A percentile compares a stretch with the other conserved stretches of the same genome.
phyloP scores from a whole-genome alignment of 2,113 vertebrate genomes.

The Phalacrocorax pelagicus region DNA sequence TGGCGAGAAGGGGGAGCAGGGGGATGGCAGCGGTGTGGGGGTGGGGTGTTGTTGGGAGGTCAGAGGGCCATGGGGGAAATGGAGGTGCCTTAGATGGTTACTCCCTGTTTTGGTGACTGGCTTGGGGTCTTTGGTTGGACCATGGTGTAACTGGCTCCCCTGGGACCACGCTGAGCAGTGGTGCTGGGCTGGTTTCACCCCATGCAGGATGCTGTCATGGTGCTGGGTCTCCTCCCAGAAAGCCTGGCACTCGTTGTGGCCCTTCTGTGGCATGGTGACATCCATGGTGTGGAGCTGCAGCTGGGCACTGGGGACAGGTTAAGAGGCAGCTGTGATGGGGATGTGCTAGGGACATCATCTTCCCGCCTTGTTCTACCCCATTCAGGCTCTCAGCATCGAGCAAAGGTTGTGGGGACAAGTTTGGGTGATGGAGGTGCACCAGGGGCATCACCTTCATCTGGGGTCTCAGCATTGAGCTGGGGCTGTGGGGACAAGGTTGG shows the following conservation, averaged over 20 bases:
- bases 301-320: background rate
- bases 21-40: background rate
- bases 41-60: background rate
- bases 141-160: rapidly evolving
- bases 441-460: too few relatives aligned
- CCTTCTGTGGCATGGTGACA: background rate
- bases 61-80: too few relatives aligned
- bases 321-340: background rate
- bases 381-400: background rate
- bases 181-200: background rate
- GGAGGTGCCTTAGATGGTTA: background rate
- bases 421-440: background rate
- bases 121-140: background rate
- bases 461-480: background rate
- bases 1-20: background rate
- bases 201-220: background rate
- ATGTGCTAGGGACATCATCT: too few relatives aligned
- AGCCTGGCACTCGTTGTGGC: background rate
- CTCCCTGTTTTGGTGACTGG: background rate
- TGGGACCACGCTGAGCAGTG: background rate
- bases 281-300: rapidly evolving
- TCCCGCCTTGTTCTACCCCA: background rate
- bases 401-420: background rate
- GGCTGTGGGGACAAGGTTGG: background rate
- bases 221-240: background rate